Percentiles rank a stretch among this genome's conserved stretches.
phyloP scores from a whole-genome alignment of 2,888 invertebrate species.

The Scaptomyza tumidula region DNA sequence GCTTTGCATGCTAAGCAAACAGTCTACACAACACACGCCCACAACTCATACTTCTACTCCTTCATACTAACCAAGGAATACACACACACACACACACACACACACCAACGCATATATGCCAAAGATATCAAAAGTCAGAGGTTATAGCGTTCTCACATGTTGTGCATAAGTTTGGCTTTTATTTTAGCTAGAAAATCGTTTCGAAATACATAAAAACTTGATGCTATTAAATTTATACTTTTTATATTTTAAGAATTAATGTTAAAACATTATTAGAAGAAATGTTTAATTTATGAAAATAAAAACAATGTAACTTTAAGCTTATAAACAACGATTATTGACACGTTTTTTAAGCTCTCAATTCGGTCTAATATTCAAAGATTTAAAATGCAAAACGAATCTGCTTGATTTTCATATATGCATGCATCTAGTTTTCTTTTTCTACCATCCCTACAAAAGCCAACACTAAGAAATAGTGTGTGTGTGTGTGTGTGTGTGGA shows the following conservation, averaged over 20 bases:
- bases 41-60: slow-evolving; percentile 9
- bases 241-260: not conserved
- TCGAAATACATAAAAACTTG: too few relatives aligned
- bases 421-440: slow-evolving; percentile 12
- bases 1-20: slow-evolving; percentile 77
- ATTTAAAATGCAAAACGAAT: slow-evolving; percentile 14
- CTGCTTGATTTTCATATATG: slow-evolving; percentile 15
- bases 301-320: not conserved
- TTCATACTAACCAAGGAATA: slow-evolving; percentile 1
- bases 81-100: slow-evolving; percentile 11
- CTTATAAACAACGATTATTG: not conserved
- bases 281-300: not conserved
- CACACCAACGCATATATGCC: slow-evolving; percentile 31
- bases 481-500: slow-evolving; percentile 31
- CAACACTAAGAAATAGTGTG: slow-evolving; percentile 8
- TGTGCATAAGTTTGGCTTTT: slow-evolving; percentile 14
- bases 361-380: not conserved
- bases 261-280: not conserved
- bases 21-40: slow-evolving; percentile 21
- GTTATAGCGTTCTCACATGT: slow-evolving; percentile 24
- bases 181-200: slow-evolving; percentile 24
- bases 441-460: not conserved
- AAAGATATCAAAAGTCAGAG: slow-evolving; percentile 51
- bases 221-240: too few relatives aligned
- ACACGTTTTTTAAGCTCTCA: slow-evolving; percentile 11